These are phyloP conservation scores for Anastrepha ludens DNA, from an alignment of 1,140 invertebrate species.

Conservation along the genomic window DNA sequence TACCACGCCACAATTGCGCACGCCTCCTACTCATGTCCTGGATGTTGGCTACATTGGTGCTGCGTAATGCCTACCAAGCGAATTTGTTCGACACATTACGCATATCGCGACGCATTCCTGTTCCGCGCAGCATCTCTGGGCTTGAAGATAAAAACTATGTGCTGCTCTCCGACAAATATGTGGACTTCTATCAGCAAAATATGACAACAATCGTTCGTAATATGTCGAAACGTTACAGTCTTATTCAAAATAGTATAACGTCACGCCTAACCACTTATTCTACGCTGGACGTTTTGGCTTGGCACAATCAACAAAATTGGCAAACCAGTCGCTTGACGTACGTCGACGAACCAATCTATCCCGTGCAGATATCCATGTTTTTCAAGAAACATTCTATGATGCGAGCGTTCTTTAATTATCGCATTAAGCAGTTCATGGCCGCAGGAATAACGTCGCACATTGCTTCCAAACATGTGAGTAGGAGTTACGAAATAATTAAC, in stretches of 20 bases:
- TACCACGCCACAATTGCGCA: slow-evolving; percentile 55
- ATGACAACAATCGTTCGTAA: slow-evolving; percentile 16
- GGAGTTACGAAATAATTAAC: slow-evolving; percentile 44
- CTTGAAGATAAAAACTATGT: slow-evolving; percentile 21
- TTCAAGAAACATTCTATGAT: slow-evolving; percentile 55
- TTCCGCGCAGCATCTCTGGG: slow-evolving; percentile 9
- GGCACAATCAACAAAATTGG: slow-evolving; percentile 51
- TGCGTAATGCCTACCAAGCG: slow-evolving; percentile 59
- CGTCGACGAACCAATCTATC: slow-evolving; percentile 52
- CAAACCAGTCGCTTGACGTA: slow-evolving; percentile 44
- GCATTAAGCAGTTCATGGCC: slow-evolving; percentile 8
- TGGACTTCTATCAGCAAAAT: slow-evolving; percentile 50
- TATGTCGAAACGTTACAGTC: background rate
- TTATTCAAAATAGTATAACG: background rate
- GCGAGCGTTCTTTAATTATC: slow-evolving; percentile 24
- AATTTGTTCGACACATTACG: slow-evolving; percentile 57
- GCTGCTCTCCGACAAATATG: background rate
- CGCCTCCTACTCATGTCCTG: slow-evolving; percentile 56
- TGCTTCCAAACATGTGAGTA: slow-evolving; percentile 6
- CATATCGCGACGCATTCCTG: background rate
- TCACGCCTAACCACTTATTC: background rate
- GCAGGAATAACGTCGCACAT: slow-evolving; percentile 55
- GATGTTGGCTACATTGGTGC: slow-evolving; percentile 52
- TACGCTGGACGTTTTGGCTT: slow-evolving; percentile 34
- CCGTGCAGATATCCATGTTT: slow-evolving; percentile 50